Evolutionary conservation across 2,113 vertebrate species (phyloP).

Genomic region (Paraplagusia blochii): DNA sequence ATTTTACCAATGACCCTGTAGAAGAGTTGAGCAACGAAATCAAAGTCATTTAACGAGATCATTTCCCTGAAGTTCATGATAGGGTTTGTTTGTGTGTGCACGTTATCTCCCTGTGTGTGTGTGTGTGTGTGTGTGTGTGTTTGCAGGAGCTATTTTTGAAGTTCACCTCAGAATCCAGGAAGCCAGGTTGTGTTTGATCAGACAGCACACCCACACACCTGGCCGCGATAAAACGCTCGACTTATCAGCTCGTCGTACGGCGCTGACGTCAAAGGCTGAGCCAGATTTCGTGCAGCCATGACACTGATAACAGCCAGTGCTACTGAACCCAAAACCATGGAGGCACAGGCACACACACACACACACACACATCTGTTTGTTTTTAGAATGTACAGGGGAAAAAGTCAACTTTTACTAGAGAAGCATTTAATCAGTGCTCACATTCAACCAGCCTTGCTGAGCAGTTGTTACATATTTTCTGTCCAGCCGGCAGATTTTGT

Average conservation of each 20-base stretch:
- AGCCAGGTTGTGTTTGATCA: slow-evolving; percentile 55
- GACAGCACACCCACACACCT: slow-evolving; percentile 61
- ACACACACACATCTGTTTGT: slow-evolving; percentile 17
- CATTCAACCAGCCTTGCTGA: too few species aligned
- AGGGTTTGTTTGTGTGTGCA: background rate
- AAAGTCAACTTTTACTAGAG: background rate
- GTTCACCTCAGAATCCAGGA: slow-evolving; percentile 46
- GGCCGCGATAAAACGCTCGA: slow-evolving; percentile 35
- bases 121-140: slow-evolving; percentile 7
- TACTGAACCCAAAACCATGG: slow-evolving; percentile 36
- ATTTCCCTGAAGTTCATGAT: too few species aligned
- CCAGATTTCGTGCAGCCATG: slow-evolving; percentile 40
- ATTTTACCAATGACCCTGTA: too few species aligned
- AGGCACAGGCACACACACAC: slow-evolving; percentile 12
- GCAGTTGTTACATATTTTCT: too few species aligned
- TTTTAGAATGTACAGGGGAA: slow-evolving; percentile 37
- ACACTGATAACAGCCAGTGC: slow-evolving; percentile 48
- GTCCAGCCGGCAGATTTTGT: too few species aligned
- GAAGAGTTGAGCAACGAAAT: too few species aligned
- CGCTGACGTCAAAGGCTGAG: slow-evolving; percentile 65
- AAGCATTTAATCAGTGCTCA: too few species aligned
- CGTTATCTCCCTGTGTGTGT: background rate
- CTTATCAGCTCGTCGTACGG: slow-evolving; percentile 55
- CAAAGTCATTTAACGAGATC: too few species aligned
- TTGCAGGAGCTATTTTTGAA: slow-evolving; percentile 62